Evolutionary conservation across 2,113 vertebrate species (phyloP).

Genomic region (Sterrhoptilus dennistouni): DNA sequence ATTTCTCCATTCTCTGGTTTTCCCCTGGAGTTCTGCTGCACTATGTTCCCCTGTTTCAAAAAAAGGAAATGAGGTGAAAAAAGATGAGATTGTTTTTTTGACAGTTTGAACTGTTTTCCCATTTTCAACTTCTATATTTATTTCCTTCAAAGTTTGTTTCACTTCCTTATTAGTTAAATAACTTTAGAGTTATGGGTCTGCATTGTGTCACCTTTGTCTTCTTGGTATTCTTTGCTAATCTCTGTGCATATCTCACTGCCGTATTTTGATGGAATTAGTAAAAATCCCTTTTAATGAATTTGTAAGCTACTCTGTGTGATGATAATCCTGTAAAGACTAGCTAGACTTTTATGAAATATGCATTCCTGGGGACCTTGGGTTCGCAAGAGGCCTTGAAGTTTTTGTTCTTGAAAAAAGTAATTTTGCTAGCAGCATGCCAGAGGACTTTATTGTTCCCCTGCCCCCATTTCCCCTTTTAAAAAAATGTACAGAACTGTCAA

Average conservation of each 20-base stretch:
- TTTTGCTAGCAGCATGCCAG: not conserved
- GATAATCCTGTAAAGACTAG: not conserved
- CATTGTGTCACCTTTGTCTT: not conserved
- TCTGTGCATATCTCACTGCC: not conserved
- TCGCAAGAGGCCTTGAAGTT: not conserved
- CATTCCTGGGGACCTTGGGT: not conserved
- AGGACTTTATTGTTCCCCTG: not conserved
- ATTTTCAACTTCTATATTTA: not conserved
- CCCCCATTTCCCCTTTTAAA: not conserved
- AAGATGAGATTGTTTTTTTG: not conserved
- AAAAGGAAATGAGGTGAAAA: not conserved
- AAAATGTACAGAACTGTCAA: not conserved
- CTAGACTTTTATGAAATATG: not conserved
- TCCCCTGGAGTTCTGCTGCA: not conserved
- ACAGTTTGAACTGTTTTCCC: not conserved
- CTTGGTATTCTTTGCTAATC: not conserved
- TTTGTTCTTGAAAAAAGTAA: not conserved
- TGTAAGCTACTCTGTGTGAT: not conserved
- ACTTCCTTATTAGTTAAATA: not conserved
- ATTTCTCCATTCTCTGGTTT: not conserved
- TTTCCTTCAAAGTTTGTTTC: not conserved
- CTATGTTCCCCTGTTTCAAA: not conserved
- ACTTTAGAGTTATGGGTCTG: not conserved
- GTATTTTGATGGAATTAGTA: not conserved
- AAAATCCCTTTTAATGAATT: slow-evolving; percentile 26